These are phyloP conservation scores for Galerucella nymphaeae DNA, from an alignment of 2,888 invertebrate genomes.

Conservation along the genomic window DNA sequence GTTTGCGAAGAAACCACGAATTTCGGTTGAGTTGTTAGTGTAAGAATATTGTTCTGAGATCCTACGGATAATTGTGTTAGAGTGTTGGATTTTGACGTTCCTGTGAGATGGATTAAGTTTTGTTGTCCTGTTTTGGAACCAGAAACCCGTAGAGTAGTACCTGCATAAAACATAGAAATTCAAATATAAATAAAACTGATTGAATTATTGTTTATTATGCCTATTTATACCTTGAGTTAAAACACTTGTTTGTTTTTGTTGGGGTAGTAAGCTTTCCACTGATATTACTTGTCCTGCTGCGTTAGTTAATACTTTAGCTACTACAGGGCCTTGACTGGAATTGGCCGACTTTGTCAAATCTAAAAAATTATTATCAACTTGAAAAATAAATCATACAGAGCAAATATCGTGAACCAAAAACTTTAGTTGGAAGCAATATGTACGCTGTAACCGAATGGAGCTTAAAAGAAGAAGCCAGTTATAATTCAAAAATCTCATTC, in stretches of 20 bases:
- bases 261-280: conserved; percentile 70
- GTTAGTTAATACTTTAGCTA: conserved; percentile 80
- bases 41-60: conserved; percentile 66
- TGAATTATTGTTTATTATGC: too few relatives aligned
- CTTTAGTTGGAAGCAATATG: too few relatives aligned
- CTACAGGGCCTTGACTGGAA: conserved; percentile 69
- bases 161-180: conserved; percentile 48
- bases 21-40: conserved; percentile 61
- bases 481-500: too few relatives aligned
- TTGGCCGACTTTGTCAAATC: conserved; percentile 62
- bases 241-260: conserved; percentile 66
- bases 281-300: conserved; percentile 72
- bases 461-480: too few relatives aligned
- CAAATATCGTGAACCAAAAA: too few relatives aligned
- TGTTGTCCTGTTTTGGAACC: conserved; percentile 64
- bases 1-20: conserved; percentile 59
- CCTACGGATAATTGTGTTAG: conserved; percentile 66
- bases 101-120: conserved; percentile 68
- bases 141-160: conserved; percentile 66
- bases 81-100: conserved; percentile 61
- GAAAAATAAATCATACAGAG: too few relatives aligned
- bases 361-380: conserved; percentile 2
- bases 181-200: background rate
- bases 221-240: conserved; percentile 66
- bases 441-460: too few relatives aligned